Percentiles rank a stretch among this genome's conserved stretches.
Evolutionary conservation across 2,888 invertebrate genomes (phyloP).

Genomic region (Pedicia rivosa): DNA sequence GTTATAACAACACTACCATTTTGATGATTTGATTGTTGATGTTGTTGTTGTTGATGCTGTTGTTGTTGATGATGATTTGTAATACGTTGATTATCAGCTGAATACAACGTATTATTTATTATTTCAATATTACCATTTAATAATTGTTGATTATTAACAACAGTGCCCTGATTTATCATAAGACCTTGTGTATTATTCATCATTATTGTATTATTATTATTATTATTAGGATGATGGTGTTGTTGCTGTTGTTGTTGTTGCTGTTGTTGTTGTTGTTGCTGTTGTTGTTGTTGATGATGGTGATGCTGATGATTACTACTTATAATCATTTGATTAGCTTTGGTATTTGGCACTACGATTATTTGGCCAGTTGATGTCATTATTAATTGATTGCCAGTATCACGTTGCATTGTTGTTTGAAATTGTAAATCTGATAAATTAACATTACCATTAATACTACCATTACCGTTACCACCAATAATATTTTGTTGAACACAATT

Average conservation of each 20-base stretch:
- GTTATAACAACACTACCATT: conserved; percentile 12
- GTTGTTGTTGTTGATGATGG: too few relatives aligned
- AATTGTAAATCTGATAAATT: conserved; percentile 15
- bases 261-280: too few relatives aligned
- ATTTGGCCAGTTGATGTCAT: conserved; percentile 31
- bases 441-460: conserved; percentile 15
- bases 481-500: too few relatives aligned
- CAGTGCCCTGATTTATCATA: conserved; percentile 6
- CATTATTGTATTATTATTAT: too few relatives aligned
- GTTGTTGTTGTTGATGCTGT: too few relatives aligned
- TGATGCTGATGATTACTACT: conserved; percentile 11
- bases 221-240: too few relatives aligned
- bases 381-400: conserved; percentile 24
- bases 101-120: too few relatives aligned
- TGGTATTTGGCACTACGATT: conserved; percentile 23
- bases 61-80: too few relatives aligned
- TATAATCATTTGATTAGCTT: conserved; percentile 16
- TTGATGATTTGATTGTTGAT: conserved; percentile 6
- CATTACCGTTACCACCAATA: conserved; percentile 11
- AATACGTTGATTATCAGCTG: conserved; percentile 5
- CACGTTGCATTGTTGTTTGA: conserved; percentile 13
- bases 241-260: too few relatives aligned
- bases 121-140: conserved; percentile 11
- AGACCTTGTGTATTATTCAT: conserved; percentile 10
- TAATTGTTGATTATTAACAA: too few relatives aligned